phyloP scores from a whole-genome alignment of 2,797 vertebrate species.

The Enteromius trimaculatus region DNA sequence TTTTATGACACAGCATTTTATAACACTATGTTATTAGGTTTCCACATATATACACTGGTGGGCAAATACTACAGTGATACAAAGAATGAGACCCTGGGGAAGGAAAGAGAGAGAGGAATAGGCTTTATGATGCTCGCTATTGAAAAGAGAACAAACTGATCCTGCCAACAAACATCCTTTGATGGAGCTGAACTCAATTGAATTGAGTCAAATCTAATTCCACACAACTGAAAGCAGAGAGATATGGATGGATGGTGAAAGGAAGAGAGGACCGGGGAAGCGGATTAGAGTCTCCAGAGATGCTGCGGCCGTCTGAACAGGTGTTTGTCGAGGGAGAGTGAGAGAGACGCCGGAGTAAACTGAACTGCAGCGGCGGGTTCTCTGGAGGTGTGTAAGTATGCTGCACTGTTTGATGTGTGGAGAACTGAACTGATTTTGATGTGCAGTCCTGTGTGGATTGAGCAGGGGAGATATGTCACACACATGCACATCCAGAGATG shows the following conservation, averaged over 20 bases:
- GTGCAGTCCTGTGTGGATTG: constrained; percentile 40
- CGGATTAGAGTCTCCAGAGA: constrained; percentile 39
- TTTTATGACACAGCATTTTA: constrained; percentile 38
- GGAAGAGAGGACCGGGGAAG: constrained; percentile 11
- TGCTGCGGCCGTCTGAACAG: constrained; percentile 22
- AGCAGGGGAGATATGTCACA: constrained; percentile 43
- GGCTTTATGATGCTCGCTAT: constrained; percentile 27
- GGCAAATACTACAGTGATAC: constrained; percentile 23
- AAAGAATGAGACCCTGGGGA: constrained; percentile 28
- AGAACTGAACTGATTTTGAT: constrained; percentile 48
- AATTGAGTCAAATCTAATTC: constrained; percentile 54
- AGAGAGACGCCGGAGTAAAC: constrained; percentile 32
- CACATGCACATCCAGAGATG: constrained; percentile 45
- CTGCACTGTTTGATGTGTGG: constrained; percentile 47
- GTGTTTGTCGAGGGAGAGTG: constrained; percentile 34
- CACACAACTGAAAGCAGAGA: constrained; percentile 53
- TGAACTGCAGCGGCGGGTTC: constrained; percentile 10
- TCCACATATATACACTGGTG: neutral
- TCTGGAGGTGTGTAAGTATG: constrained; percentile 18
- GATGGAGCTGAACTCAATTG: constrained; percentile 45
- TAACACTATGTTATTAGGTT: constrained; percentile 38
- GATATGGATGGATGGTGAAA: constrained; percentile 24
- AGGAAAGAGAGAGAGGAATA: constrained; percentile 15
- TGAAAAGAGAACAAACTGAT: constrained; percentile 39
- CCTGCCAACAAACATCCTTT: constrained; percentile 48